A percentile compares a stretch with the other conserved stretches of the same genome.
Conservation (phyloP, 2,797 vertebrate species). For the Sebastes umbrosus region DNA sequence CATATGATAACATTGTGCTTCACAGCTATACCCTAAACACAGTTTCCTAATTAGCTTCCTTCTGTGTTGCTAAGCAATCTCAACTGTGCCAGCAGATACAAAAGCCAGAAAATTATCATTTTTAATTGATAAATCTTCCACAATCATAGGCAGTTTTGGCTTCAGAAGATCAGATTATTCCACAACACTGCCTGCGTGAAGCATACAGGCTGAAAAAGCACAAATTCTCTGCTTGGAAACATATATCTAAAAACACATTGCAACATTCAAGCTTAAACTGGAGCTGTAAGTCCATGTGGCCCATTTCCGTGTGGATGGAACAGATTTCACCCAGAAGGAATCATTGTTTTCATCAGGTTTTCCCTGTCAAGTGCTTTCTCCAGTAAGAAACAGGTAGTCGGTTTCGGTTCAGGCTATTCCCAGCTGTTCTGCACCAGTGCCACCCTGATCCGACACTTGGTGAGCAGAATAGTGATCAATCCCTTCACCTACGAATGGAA, state of each 20-base stretch:
- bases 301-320: constrained; percentile 2
- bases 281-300: neutral
- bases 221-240: neutral
- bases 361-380: neutral
- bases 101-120: constrained; percentile 26
- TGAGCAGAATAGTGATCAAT: constrained; percentile 66
- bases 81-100: constrained; percentile 24
- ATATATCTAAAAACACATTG: neutral
- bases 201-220: neutral
- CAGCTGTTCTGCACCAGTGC: constrained; percentile 53
- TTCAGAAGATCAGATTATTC: neutral
- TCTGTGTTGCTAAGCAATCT: constrained; percentile 59
- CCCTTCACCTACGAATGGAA: constrained; percentile 65
- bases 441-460: constrained; percentile 46
- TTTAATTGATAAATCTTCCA: constrained; percentile 28
- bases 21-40: constrained; percentile 39
- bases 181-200: neutral
- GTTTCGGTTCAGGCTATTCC: constrained; percentile 18
- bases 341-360: constrained; percentile 21
- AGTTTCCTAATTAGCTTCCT: constrained; percentile 54
- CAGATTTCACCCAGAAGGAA: constrained; percentile 12
- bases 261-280: neutral
- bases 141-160: constrained; percentile 1
- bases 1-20: constrained; percentile 46
- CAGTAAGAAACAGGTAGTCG: constrained; percentile 9